Evolutionary conservation across 1,140 invertebrate genomes (phyloP).

Genomic region (Galleria mellonella): DNA sequence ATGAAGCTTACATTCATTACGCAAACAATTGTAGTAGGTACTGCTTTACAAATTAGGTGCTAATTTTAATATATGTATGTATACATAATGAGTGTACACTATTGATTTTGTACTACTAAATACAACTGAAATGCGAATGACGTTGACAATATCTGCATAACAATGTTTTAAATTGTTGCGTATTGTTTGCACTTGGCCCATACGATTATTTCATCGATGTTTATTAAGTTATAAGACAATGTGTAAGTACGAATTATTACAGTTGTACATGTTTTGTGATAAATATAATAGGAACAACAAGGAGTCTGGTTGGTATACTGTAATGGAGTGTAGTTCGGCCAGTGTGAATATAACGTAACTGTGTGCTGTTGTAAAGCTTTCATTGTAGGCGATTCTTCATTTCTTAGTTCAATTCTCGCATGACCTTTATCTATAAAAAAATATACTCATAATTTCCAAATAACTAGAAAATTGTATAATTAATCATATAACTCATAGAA

Average conservation of each 20-base stretch:
- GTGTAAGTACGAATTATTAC: no score
- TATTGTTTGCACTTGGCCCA: constrained; percentile 10
- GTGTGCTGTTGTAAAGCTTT: no score
- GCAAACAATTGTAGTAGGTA: constrained; percentile 35
- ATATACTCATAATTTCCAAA: not conserved
- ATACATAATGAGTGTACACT: constrained; percentile 57
- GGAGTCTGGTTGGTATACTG: no score
- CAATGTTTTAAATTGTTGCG: constrained; percentile 23
- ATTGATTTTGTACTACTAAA: constrained; percentile 47
- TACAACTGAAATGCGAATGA: constrained; percentile 53
- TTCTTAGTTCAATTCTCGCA: no score
- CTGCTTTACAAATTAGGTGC: constrained; percentile 66
- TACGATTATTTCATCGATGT: not conserved
- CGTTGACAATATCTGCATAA: constrained; percentile 58
- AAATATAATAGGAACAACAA: no score
- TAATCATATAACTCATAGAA: constrained; percentile 8
- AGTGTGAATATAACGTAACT: no score
- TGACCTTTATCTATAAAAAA: no score
- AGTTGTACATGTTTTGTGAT: no score
- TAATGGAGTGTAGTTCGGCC: no score
- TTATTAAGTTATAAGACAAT: no score
- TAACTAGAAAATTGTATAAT: not conserved
- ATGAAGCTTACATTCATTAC: constrained; percentile 33
- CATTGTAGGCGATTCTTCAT: no score
- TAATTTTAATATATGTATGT: constrained; percentile 45